These are phyloP conservation scores for Dufourea novaeangliae DNA, from an alignment of 1,140 invertebrate genomes.

Conservation along the genomic window DNA sequence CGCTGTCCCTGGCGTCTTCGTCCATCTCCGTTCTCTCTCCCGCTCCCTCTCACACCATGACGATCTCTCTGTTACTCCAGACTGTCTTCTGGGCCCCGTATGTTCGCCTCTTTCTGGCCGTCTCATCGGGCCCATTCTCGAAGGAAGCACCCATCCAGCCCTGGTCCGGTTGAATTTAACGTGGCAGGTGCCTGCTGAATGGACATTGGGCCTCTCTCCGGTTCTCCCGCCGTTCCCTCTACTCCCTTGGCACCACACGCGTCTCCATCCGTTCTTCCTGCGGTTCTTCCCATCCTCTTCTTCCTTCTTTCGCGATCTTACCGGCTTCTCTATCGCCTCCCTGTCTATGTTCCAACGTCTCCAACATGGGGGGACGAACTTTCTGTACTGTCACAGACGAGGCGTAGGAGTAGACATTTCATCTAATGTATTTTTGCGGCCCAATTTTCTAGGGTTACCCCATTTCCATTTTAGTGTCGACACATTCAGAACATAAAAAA, in stretches of 20 bases:
- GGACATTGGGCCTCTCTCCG: slow-evolving; percentile 47
- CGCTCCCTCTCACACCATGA: background rate
- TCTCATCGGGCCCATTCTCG: background rate
- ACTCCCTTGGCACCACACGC: background rate
- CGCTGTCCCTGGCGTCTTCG: slow-evolving; percentile 14
- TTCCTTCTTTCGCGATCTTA: slow-evolving; percentile 21
- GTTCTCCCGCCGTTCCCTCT: slow-evolving; percentile 20
- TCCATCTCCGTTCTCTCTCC: slow-evolving; percentile 9
- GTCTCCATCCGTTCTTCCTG: slow-evolving; percentile 5
- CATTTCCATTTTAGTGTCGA: too few species aligned
- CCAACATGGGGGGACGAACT: too few species aligned
- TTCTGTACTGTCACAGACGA: too few species aligned
- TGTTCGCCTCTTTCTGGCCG: slow-evolving; percentile 11
- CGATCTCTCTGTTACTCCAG: too few species aligned
- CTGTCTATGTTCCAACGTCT: slow-evolving; percentile 42
- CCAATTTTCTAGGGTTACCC: too few species aligned
- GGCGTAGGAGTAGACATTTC: too few species aligned
- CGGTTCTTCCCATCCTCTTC: slow-evolving; percentile 1
- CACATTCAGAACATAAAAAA: too few species aligned
- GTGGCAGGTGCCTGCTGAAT: slow-evolving; percentile 69
- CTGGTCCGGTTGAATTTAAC: slow-evolving; percentile 63
- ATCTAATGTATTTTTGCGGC: too few species aligned
- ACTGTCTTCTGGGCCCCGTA: too few species aligned
- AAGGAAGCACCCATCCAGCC: slow-evolving; percentile 40
- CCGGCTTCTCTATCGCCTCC: slow-evolving; percentile 19